phyloP scores from a whole-genome alignment of 2,797 vertebrate genomes.

The Mastacembelus armatus region DNA sequence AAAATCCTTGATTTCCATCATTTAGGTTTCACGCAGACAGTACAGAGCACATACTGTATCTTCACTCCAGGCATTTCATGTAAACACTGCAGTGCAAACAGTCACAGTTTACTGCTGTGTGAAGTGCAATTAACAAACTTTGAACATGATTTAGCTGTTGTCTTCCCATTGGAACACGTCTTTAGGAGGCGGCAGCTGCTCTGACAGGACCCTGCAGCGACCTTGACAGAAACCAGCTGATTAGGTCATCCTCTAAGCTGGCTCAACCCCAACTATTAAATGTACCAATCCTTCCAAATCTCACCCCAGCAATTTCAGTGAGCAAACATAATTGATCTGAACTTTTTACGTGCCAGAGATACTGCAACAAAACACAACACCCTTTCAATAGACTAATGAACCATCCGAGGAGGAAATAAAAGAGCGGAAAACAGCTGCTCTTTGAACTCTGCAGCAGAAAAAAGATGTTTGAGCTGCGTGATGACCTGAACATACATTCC shows the following conservation, averaged over 20 bases:
- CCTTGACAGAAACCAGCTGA: constrained; percentile 78
- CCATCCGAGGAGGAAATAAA: constrained; percentile 46
- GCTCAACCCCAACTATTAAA: constrained; percentile 72
- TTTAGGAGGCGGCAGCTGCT: constrained; percentile 39
- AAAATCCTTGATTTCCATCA: not conserved
- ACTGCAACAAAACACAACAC: constrained; percentile 35
- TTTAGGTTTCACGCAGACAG: not conserved
- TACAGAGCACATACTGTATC: constrained; percentile 3
- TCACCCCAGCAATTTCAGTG: constrained; percentile 67
- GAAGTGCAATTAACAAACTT: constrained; percentile 65
- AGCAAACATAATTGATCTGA: constrained; percentile 73
- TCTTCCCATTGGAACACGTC: constrained; percentile 45
- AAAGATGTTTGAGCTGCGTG: constrained; percentile 21
- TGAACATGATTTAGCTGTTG: constrained; percentile 64
- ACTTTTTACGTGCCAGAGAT: constrained; percentile 61
- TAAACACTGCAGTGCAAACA: constrained; percentile 37
- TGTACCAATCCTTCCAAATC: constrained; percentile 69
- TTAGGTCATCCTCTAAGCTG: constrained; percentile 80
- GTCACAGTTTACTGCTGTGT: constrained; percentile 27
- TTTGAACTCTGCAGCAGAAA: constrained; percentile 52
- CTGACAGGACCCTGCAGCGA: constrained; percentile 54
- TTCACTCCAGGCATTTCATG: constrained; percentile 10
- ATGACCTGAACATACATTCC: constrained; percentile 31
- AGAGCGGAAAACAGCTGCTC: constrained; percentile 23
- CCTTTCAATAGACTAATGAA: constrained; percentile 66